phyloP scores from a whole-genome alignment of 2,888 invertebrate genomes.

The Ypsolopha sequella region DNA sequence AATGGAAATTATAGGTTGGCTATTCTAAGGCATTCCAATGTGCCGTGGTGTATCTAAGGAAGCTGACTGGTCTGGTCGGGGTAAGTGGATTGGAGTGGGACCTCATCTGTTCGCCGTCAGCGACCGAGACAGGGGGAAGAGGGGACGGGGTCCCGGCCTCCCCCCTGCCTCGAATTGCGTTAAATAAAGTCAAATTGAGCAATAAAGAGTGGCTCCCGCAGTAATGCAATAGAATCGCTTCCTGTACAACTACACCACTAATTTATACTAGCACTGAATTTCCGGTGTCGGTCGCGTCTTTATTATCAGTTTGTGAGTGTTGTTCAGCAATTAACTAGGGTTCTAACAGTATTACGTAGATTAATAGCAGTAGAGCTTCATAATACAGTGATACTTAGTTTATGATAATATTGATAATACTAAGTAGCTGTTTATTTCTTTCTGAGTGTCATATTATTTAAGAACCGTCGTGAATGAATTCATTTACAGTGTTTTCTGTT shows the following conservation, averaged over 20 bases:
- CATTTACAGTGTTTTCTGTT: no score
- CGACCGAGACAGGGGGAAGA: constrained; percentile 20
- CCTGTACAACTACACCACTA: constrained; percentile 41
- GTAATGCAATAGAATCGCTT: constrained; percentile 59
- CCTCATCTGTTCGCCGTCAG: constrained; percentile 65
- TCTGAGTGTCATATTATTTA: no score
- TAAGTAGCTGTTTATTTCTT: no score
- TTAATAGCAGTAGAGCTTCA: not conserved
- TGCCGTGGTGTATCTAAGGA: constrained; percentile 40
- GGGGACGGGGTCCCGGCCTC: constrained; percentile 22
- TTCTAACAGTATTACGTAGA: not conserved
- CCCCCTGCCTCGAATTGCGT: constrained; percentile 42
- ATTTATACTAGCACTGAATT: constrained; percentile 31
- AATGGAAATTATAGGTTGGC: not conserved
- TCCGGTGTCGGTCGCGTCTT: constrained; percentile 9
- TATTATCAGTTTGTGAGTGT: not conserved
- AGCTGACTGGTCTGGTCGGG: constrained; percentile 31
- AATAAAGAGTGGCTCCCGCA: constrained; percentile 63
- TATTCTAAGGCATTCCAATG: constrained; percentile 4
- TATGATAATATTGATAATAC: no score
- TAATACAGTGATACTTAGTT: no score
- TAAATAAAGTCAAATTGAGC: constrained; percentile 72
- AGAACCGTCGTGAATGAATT: no score
- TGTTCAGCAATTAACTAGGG: not conserved
- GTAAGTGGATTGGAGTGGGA: constrained; percentile 68